A percentile compares a stretch with the other conserved stretches of the same genome.
Evolutionary conservation across 1,140 invertebrate species (phyloP).

Genomic region (Aphaenogaster floridana): DNA sequence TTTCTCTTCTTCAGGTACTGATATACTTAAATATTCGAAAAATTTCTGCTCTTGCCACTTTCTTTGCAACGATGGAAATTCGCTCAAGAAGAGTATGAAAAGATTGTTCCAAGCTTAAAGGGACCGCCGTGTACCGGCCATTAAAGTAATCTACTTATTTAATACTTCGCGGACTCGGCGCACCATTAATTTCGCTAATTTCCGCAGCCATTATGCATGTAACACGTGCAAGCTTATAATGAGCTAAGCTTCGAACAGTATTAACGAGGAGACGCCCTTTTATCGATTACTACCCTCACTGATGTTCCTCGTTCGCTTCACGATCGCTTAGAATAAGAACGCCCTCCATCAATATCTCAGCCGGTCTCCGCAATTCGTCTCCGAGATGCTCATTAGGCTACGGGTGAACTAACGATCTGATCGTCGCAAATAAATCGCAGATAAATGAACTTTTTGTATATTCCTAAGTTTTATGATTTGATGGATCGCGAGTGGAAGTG

Average conservation of each 20-base stretch:
- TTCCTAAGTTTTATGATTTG: not conserved
- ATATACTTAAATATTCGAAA: constrained; percentile 42
- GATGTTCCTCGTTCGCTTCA: constrained; percentile 54
- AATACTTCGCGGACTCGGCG: constrained; percentile 60
- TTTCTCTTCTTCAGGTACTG: not conserved
- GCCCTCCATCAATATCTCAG: constrained; percentile 52
- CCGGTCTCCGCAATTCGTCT: constrained; percentile 39
- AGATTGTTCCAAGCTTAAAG: constrained; percentile 49
- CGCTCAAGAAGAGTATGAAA: constrained; percentile 19
- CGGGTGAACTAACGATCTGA: constrained; percentile 23
- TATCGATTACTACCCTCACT: constrained; percentile 53
- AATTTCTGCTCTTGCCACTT: not conserved
- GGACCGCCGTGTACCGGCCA: constrained; percentile 23
- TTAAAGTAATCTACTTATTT: constrained; percentile 66
- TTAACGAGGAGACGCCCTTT: constrained; percentile 65
- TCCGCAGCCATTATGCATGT: constrained; percentile 57
- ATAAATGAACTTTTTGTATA: not conserved
- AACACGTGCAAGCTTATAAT: constrained; percentile 65
- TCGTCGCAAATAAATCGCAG: constrained; percentile 36
- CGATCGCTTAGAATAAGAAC: constrained; percentile 62
- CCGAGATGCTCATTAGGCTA: constrained; percentile 47
- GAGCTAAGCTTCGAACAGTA: constrained; percentile 65
- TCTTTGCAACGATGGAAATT: constrained; percentile 16
- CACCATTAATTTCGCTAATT: constrained; percentile 64
- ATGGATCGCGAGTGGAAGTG: not conserved